Evolutionary conservation across 2,113 vertebrate species (phyloP).

Genomic region (Lophura nycthemera): DNA sequence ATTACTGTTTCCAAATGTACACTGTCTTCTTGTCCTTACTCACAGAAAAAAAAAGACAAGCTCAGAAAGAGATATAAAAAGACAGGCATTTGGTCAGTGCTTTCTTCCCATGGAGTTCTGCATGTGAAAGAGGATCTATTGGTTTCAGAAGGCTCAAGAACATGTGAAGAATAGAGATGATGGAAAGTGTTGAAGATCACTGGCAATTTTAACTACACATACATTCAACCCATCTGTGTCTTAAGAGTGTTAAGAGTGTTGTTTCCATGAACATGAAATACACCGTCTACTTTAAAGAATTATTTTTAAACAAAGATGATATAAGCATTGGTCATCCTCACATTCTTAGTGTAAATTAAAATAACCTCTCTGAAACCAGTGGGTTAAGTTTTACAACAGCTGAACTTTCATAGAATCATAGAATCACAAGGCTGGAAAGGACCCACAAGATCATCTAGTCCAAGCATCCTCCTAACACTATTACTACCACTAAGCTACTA

Average conservation of each 20-base stretch:
- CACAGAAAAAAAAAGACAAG: neutral
- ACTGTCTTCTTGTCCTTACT: neutral
- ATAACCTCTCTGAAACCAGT: neutral
- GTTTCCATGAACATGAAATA: neutral
- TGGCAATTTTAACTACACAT: neutral
- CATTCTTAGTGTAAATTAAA: neutral
- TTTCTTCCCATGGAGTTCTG: neutral
- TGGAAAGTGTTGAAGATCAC: neutral
- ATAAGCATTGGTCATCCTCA: neutral
- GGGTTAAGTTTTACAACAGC: neutral
- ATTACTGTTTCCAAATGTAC: neutral
- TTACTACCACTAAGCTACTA: no score
- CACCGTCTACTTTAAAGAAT: neutral
- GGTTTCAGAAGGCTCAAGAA: neutral
- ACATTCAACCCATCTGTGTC: neutral
- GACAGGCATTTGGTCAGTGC: neutral
- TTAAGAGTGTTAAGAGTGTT: neutral
- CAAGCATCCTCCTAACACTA: no score
- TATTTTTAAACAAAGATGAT: neutral
- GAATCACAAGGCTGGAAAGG: no score
- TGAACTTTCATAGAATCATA: neutral
- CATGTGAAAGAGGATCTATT: neutral
- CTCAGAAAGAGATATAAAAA: neutral
- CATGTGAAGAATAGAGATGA: neutral
- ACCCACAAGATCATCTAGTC: no score